Base-by-base conservation (phyloP, 2,888 invertebrate species). In the Euplagia quadripunctaria region DNA sequence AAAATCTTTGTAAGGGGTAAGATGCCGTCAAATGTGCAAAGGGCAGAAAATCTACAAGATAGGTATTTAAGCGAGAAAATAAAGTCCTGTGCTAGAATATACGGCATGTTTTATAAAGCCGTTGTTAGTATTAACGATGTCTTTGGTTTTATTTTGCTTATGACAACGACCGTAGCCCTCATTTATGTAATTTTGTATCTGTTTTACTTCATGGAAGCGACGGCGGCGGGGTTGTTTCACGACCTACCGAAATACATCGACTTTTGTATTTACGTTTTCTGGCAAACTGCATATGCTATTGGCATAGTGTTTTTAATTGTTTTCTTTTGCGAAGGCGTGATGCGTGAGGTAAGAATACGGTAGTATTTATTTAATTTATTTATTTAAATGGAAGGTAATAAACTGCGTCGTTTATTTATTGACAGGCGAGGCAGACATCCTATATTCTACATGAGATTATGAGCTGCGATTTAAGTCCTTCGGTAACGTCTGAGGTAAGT, bases 131-230 rank as follows among this genome's bases (percentile, higher is more conserved):
- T 82, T 0, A 92, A 91, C 68, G 78, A 76, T 9, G 79, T 86
- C 64, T 94, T 87, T 72, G 93, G 94, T 3, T 74, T 89, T 5
- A 81, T 89, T 8, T 61, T 93, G 20, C 78, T 88, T 6, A 64
- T 89, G n/a, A 92, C 88, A 0, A 83, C 91, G 80, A 63, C 88
- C 0, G 63, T 88, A 14, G 88, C 85, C 64, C 77, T 91, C 0
- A 77, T 86, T 16, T 84, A 86, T 17, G 87, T 92, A 12, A 85
- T 92, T 46, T 74, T 94, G 64, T 90, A 93, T 72, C 83, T 91
- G 75, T 94, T 93, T 79, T 94, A 94, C 78, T 91, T 94, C 58
- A 93, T 94, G 94, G 94, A 94, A 77, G 94, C 93, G 7, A 93
- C 93, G 0, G 92, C 93, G 0, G 86, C 89, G 0, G 91, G 93